Evolutionary conservation across 2,113 vertebrate genomes (phyloP), one percentile per base, ranked within the genome.

Genomic region (Myodes glareolus): DNA sequence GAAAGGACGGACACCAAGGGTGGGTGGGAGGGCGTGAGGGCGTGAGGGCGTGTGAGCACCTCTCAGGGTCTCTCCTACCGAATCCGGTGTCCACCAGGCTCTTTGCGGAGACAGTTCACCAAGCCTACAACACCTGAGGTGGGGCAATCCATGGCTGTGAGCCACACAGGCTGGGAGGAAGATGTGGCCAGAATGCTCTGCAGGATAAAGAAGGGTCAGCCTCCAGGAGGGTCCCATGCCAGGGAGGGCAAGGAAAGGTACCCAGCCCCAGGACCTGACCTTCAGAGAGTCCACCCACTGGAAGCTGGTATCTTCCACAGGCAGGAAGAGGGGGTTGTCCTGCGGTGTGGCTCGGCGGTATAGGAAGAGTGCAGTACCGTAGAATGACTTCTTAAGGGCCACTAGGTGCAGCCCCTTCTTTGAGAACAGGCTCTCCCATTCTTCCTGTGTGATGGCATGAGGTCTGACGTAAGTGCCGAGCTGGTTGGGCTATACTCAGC

Each of bases 71-170:
- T 89, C 92, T 70, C 90, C 0, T 97, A 99, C 99, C 99, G 99
- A 97, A 99, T 98, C n/a, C 99, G 98, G 92, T 99, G 98, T 17
- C 99, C 99, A 0, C 99, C 99, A 0, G 99, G 98, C 96, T 99
- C 99, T 94, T 99, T 99, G 47, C 99, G 99, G 36, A 99, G 99
- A 97, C 99, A 99, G 98, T 99, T 99, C 94, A 99, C 99, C 99
- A 99, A 98, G 94, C 99, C 99, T 90, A 99, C 98, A 92, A 99
- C 97, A 36, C 99, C 99, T 0, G 99, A 99, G 97, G 99, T 99
- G 3, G 97, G 82, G 77, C 98, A 98, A 52, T 63, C 97, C 45
- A 98, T 95, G 11, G 99, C 99, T 5, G 98, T 99, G 91, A 99
- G 97, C 99, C 99, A 99, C 89, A 99, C 98, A 0, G 98, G 98